Evolutionary conservation across 2,113 vertebrate genomes (phyloP), one percentile per base, ranked within the genome.

Genomic region (Anser brachyrhynchus): DNA sequence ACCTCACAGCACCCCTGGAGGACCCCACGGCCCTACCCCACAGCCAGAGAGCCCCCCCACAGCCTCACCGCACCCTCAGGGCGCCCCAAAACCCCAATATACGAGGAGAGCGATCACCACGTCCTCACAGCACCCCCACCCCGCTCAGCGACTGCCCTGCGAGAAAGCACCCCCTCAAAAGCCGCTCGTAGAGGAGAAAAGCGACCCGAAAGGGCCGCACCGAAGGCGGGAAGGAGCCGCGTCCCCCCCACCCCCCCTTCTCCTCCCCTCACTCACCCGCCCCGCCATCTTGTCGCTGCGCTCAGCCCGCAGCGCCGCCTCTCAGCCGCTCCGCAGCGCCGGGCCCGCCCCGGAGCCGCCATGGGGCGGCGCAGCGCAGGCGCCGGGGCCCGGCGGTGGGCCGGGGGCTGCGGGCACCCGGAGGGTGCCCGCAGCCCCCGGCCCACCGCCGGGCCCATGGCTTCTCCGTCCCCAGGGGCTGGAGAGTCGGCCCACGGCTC

Each of bases 231-330:
- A 31, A 44, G 19, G 16, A 7, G 18, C 85, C 6, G 13, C 46
- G 46, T 21, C 4, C 14, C 28, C 39, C 49, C 1, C 3, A 4
- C 14, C 28, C 39, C 49, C 1, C 3, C 10, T 10, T 49, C 65
- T 55, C 80, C 13, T 31, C 80, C 18, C 46, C 12, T 10, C 74
- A 91, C 95, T 96, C 86, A 51, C 95, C 93, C 95, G 51, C 89
- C 86, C 93, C 95, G 95, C 95, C 95, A 96, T 95, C 91, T 96
- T 96, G 95, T 89, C 84, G 93, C 95, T 82, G 81, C 76, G 35
- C 91, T 65, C 77, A 13, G 69, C 90, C 70, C 57, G 84, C 77
- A 64, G 66, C 64, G 20, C 77, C 55, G 43, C 64, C 59, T 10
- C 39, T 25, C 49, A 23, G 49, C 70, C 78, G 31, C 69, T 44